Percentiles rank a stretch among this genome's conserved stretches.
Evolutionary conservation across 2,888 invertebrate species (phyloP).

Genomic region (Amblyjoppa fuscipennis): DNA sequence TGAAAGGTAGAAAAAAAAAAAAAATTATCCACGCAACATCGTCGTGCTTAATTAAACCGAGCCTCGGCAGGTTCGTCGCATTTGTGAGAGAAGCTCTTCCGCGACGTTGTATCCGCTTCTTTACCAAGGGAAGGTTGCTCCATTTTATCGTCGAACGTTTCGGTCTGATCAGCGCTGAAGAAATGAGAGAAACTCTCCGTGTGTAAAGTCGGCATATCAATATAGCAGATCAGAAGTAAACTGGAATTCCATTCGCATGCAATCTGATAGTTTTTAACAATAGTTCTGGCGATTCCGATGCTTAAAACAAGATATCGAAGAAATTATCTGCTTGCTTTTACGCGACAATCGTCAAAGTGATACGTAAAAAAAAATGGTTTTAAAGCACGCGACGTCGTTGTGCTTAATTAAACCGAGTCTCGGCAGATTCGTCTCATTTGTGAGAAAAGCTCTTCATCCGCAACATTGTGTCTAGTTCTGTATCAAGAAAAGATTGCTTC

Average conservation of each 20-base stretch:
- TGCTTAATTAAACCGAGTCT: neutral
- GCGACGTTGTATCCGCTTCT: neutral
- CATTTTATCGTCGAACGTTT: neutral
- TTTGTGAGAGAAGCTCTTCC: no score
- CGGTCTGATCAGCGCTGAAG: neutral
- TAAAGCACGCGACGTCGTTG: no score
- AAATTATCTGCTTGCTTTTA: no score
- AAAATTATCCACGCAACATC: neutral
- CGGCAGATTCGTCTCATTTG: neutral
- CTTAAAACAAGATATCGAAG: no score
- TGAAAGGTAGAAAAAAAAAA: neutral
- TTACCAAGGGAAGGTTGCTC: neutral
- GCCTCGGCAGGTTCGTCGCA: neutral
- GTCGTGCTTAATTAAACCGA: neutral
- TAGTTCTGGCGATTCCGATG: no score
- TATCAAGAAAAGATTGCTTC: neutral
- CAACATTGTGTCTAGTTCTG: neutral
- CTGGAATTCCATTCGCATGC: conserved; percentile 28
- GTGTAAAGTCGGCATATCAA: conserved; percentile 11
- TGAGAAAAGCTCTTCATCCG: no score
- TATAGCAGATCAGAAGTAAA: conserved; percentile 30
- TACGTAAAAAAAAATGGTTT: no score
- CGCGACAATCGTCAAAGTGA: neutral
- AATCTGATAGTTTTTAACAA: conserved; percentile 9
- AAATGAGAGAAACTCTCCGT: neutral